Evolutionary conservation across 64 coral and sea anemone species (phyloP), one percentile per base, ranked within the genome.

Genomic region (Exaiptasia diaphana): DNA sequence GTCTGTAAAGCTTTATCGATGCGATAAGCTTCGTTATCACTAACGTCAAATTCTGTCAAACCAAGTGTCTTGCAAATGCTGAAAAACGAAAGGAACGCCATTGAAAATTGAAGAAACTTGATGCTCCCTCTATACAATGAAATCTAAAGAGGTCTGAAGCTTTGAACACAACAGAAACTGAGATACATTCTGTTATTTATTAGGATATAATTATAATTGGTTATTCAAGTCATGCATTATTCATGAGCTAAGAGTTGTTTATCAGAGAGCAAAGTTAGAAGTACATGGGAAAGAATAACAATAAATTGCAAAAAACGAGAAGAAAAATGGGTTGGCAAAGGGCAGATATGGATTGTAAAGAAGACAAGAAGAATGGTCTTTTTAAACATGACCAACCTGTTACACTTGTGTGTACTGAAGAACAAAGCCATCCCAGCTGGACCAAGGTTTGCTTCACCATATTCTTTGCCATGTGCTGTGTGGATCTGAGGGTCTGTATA

Each of bases 401-500:
- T 97, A 63, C 93, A 97, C 74, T 81, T 70, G 48, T 97, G 93
- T 4, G 93, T 91, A 62, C 78, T 97, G 53, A 97, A 97, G 60
- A 97, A 97, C 53, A 97, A 41, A 37, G 88, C 88, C 88, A 97
- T 97, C 55, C 93, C 93, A 21, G 78, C 84, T 1, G 71, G 53
- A 27, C 93, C 93, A 17, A 97, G 71, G 31, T 97, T 97, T 62
- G 93, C 93, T 4, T 97, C 88, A 21, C 93, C 93, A 75, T 97
- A 97, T n/a, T 86, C 93, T 25, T 76, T 72, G 10, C 83, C 82
- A 80, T 97, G 83, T 34, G 54, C 77, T 7, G 88, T 97, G 46
- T 97, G 93, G 83, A 91, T 86, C 42, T 97, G 93, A 35, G 93
- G 93, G 24, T 97, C 93, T 21, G 93, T 97, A 45, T 97, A 97